Percentiles rank a stretch among this genome's conserved stretches.
Conservation (phyloP, 2,888 invertebrate genomes). For the Drosophila picticornis region DNA sequence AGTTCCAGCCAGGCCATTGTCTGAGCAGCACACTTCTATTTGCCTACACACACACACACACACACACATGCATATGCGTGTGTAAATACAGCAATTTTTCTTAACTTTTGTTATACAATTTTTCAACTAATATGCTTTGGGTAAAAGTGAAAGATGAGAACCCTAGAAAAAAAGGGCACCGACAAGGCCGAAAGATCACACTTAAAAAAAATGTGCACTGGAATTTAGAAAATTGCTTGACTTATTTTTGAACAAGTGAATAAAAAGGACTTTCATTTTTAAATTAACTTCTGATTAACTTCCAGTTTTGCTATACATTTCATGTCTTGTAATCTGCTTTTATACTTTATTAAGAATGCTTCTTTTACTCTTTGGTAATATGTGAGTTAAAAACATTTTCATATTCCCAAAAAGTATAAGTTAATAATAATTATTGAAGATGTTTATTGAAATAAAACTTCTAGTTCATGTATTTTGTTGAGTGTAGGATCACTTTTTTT, state of each 20-base stretch:
- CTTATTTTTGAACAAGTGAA: not conserved
- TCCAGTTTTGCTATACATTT: not conserved
- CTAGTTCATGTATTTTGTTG: not conserved
- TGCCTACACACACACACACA: constrained; percentile 37
- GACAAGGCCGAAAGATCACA: constrained; percentile 30
- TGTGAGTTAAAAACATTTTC: not conserved
- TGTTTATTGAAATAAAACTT: not conserved
- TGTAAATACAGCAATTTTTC: constrained; percentile 53
- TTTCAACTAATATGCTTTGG: constrained; percentile 71
- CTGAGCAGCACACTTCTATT: constrained; percentile 70
- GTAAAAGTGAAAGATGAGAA: constrained; percentile 79
- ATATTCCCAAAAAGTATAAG: not conserved
- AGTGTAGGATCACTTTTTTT: constrained; percentile 3
- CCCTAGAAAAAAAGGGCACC: constrained; percentile 67
- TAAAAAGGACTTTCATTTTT: not conserved
- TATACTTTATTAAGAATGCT: not conserved
- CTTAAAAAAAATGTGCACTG: not conserved
- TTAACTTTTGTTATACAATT: constrained; percentile 78
- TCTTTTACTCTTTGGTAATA: not conserved
- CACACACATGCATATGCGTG: constrained; percentile 4
- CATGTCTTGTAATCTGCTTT: not conserved
- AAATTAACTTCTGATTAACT: not conserved
- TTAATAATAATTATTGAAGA: not conserved
- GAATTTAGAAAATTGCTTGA: not conserved
- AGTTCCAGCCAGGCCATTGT: constrained; percentile 69